Conservation (phyloP, 2,113 vertebrate species). For the Urocynchramus pylzowi region DNA sequence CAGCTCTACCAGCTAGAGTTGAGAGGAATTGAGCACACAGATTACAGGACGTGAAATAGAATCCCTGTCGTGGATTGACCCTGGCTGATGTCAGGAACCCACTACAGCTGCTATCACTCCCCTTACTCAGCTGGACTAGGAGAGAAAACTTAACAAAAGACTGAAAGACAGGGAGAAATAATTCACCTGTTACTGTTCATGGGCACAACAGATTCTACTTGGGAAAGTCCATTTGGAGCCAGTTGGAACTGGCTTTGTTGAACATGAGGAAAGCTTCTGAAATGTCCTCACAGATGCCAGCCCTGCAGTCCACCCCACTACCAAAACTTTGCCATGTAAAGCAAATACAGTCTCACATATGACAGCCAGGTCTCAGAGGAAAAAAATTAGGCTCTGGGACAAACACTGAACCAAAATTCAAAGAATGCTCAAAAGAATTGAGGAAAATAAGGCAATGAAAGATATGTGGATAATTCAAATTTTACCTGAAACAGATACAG, state of each 20-base stretch:
- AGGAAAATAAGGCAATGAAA: background rate
- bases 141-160: background rate
- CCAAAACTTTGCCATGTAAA: background rate
- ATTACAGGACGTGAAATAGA: background rate
- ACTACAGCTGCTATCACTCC: background rate
- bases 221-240: background rate
- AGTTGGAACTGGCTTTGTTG: background rate
- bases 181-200: background rate
- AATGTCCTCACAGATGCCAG: background rate
- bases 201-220: background rate
- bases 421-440: background rate
- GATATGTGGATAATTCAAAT: background rate
- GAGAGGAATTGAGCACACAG: background rate
- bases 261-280: background rate
- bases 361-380: background rate
- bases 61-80: background rate
- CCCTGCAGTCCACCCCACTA: background rate
- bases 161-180: background rate
- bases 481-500: background rate
- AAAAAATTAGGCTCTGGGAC: background rate
- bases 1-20: background rate
- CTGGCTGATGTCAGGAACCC: background rate
- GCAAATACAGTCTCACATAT: background rate
- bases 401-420: background rate
- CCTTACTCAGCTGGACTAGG: background rate